Evolutionary conservation across 2,888 invertebrate species (phyloP), one percentile per base, ranked within the genome.

Genomic region (Brachynemurus nebulosus): DNA sequence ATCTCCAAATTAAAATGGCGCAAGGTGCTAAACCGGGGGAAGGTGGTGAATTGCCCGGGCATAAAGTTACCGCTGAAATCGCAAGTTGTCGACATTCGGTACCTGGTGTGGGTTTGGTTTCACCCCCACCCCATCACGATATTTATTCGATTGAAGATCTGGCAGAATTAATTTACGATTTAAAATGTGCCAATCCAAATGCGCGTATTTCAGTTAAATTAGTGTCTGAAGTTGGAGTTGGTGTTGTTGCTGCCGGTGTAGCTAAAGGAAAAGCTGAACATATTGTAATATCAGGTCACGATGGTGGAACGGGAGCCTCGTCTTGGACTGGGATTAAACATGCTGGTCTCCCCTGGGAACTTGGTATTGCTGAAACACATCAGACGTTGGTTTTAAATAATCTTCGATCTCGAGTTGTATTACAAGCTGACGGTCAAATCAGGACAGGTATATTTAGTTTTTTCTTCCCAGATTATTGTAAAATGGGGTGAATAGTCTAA

Each of bases 141-240:
- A 98, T 98, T 66, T 98, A 98, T 69, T 96, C 95, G 40, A 98
- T 98, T 61, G 98, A 98, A 67, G 98, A 98, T 71, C 70, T 98
- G 56, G 93, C 97, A 0, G 93, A 98, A 66, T 72, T 98, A 44
- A 97, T 98, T 59, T 98, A 97, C 61, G 97, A 98, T 68, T 69
- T 98, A 51, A 98, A 98, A 66, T 92, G 91, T 59, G 90, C 96
- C 49, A 98, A 97, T 69, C 98, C 97, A 0, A 70, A 71, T 44
- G 97, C 97, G 0, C 72, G 96, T 48, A 90, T 98, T 55, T 95
- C 95, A 19, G 97, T 98, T 2, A 98, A 98, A 63, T 71, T 98
- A 18, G 98, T 98, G 2, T 97, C 97, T 0, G 97, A 98, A 69
- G 93, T 95, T 4, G 97, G 97, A 2, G 97, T 98, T 1, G 97